Evolutionary conservation across 2,797 vertebrate genomes (phyloP), one percentile per base, ranked within the genome.

Genomic region (Gymnothorax javanicus): DNA sequence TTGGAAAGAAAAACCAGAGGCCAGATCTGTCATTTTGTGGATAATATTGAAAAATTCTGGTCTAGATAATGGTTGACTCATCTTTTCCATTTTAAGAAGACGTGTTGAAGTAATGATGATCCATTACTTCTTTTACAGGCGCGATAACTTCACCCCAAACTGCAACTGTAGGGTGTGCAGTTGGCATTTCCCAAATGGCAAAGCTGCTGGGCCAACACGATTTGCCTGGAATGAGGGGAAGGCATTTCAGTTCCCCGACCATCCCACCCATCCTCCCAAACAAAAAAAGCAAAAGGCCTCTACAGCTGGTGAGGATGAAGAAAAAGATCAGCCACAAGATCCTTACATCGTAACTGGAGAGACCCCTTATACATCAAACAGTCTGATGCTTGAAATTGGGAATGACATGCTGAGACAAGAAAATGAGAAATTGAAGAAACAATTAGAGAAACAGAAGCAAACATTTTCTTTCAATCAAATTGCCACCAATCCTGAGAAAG

Each of bases 121-220:
- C 64, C 5, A 69, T 69, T 69, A 17, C 15, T 69, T 69, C 67
- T 33, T 86, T 81, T 86, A 13, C 86, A 85, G 75, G 64, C 73
- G 64, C 85, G 54, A 85, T 13, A 59, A 85, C 75, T 85, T 85
- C 54, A 87, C 58, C 60, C 84, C 84, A 54, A 88, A 85, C 59
- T 58, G 7, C 75, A 83, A 86, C 84, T 83, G 77, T 11, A 62
- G 86, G 81, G 82, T 87, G 23, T 87, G 88, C 50, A 82, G 86
- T 62, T 89, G 86, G 86, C 86, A 89, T 87, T 87, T 89, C 25
- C 84, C 82, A 2, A 75, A 84, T 87, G 86, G 88, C 52, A 89
- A 89, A 87, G 60, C 79, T 60, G 81, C 86, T 83, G 86, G 86
- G 25, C 84, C 71, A 58, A 64, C 23, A 15, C 71, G 23, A 67